Evolutionary conservation across 2,888 invertebrate species (phyloP).

Genomic region (Cynaeus angustus): DNA sequence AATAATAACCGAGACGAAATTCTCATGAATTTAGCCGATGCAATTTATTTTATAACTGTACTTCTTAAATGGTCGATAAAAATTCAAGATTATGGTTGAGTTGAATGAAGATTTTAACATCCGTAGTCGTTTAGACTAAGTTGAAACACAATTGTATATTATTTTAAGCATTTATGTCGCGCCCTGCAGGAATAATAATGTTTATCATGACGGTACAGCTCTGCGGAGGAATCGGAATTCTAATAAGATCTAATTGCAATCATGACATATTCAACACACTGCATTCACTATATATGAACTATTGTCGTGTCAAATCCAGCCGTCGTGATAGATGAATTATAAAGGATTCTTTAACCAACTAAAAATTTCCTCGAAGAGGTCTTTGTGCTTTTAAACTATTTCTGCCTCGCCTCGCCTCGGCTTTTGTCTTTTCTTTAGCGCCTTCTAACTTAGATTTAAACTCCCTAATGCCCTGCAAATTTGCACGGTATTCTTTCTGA

Average conservation of each 20-base stretch:
- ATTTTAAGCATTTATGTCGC: conserved; percentile 29
- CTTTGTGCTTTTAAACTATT: too few relatives aligned
- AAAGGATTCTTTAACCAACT: too few relatives aligned
- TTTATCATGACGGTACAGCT: conserved; percentile 12
- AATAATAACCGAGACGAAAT: conserved; percentile 29
- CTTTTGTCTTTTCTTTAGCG: too few relatives aligned
- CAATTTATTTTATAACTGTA: conserved; percentile 40
- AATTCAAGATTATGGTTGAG: conserved; percentile 9
- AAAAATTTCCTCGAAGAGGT: too few relatives aligned
- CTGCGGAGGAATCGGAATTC: conserved; percentile 30
- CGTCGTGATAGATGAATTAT: background rate
- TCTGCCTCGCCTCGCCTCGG: too few relatives aligned
- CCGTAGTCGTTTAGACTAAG: conserved; percentile 8
- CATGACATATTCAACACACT: conserved; percentile 29
- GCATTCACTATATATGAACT: conserved; percentile 1
- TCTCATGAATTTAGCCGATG: conserved; percentile 36
- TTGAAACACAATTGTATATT: conserved; percentile 15
- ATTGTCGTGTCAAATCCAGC: background rate
- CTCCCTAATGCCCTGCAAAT: too few relatives aligned
- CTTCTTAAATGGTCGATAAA: conserved; percentile 21
- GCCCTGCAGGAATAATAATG: conserved; percentile 28
- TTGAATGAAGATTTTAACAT: conserved; percentile 14
- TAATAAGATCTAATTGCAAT: conserved; percentile 36
- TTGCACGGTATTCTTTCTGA: too few relatives aligned
- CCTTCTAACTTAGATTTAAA: too few relatives aligned